Percentiles rank a stretch among this genome's conserved stretches.
phyloP scores from a whole-genome alignment of 23 tunicate genomes.

The Pegea sp. region DNA sequence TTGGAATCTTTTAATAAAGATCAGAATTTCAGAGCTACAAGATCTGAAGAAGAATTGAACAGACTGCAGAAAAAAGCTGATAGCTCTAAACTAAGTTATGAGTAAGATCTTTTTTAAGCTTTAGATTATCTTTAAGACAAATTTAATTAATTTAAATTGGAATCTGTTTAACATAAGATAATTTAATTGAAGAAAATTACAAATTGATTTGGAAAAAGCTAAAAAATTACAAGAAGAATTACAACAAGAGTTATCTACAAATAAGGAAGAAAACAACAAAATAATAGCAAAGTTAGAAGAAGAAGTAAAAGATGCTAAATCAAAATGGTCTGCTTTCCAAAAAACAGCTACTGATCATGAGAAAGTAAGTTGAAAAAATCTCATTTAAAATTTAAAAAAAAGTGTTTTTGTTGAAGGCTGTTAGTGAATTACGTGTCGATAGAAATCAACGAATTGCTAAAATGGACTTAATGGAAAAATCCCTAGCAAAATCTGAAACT shows the following conservation, averaged over 20 bases:
- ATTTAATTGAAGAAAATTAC: no score
- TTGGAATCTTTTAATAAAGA: no score
- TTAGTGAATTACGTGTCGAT: slow-evolving; percentile 23
- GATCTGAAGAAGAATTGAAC: no score
- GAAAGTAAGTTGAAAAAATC: background rate
- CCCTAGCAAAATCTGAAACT: slow-evolving; percentile 8
- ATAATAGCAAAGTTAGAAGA: background rate
- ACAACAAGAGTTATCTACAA: background rate
- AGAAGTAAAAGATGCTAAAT: no score
- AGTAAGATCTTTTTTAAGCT: background rate
- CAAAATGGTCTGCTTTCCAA: no score
- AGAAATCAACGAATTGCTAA: slow-evolving; percentile 33
- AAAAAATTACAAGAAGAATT: background rate
- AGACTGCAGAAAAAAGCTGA: no score
- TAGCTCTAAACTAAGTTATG: no score
- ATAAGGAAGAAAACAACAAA: background rate
- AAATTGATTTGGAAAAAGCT: background rate
- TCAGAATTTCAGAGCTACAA: no score
- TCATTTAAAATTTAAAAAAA: background rate
- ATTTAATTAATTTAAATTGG: no score
- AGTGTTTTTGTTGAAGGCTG: slow-evolving; percentile 3
- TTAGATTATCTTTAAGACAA: no score
- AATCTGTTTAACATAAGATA: no score
- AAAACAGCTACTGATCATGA: slow-evolving; percentile 1
- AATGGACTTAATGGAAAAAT: slow-evolving; percentile 13